A percentile compares a stretch with the other conserved stretches of the same genome.
phyloP scores from a whole-genome alignment of 2,113 vertebrate species.

The Callionymus lyra region DNA sequence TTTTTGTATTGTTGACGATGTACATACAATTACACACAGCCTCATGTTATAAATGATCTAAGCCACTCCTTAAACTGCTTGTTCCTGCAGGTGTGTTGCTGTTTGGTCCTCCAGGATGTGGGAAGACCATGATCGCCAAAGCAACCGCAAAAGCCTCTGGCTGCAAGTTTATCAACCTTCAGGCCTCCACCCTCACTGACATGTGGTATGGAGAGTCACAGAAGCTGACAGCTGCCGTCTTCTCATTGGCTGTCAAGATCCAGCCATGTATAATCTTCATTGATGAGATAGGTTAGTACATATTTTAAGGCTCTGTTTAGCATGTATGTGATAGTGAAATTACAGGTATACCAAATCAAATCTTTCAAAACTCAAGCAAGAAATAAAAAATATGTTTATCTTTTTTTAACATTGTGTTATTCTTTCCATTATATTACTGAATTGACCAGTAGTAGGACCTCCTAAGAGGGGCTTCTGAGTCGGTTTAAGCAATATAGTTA shows the following conservation, averaged over 20 bases:
- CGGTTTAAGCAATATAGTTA: too few species aligned
- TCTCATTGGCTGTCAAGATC: conserved; percentile 72
- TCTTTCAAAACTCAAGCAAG: too few species aligned
- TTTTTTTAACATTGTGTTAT: too few species aligned
- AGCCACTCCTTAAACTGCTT: conserved; percentile 1
- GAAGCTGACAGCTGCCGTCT: conserved; percentile 73
- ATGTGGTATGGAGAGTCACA: conserved; percentile 78
- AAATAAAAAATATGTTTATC: too few species aligned
- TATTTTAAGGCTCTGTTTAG: neutral
- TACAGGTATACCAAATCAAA: too few species aligned
- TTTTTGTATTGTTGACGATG: too few species aligned
- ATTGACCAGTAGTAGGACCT: too few species aligned
- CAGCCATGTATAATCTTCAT: conserved; percentile 77
- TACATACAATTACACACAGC: too few species aligned
- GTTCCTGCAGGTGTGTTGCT: conserved; percentile 64
- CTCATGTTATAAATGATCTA: too few species aligned
- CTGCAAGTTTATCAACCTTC: conserved; percentile 74
- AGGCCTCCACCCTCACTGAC: conserved; percentile 70
- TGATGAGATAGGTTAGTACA: conserved; percentile 70
- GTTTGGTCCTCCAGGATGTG: conserved; percentile 72
- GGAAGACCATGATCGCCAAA: conserved; percentile 76
- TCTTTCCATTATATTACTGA: too few species aligned
- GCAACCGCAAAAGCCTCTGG: conserved; percentile 71
- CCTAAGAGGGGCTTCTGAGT: too few species aligned
- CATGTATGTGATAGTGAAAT: too few species aligned